Base-by-base conservation (phyloP, 1,140 invertebrate genomes). In the Aphelenchoides besseyi region DNA sequence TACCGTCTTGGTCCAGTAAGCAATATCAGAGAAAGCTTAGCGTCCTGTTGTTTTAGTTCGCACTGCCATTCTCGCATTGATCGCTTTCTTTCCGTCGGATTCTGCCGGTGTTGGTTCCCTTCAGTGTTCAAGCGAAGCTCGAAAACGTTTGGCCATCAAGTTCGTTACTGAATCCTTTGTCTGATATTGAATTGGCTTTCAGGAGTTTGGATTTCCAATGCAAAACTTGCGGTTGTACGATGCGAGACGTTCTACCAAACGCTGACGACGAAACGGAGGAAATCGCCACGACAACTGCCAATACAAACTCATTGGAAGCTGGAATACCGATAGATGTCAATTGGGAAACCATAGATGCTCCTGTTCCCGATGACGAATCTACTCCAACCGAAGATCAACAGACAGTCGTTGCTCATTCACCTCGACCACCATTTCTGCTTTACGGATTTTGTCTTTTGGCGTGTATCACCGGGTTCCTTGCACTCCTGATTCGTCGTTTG, bases 1-100 rank as follows among this genome's bases (percentile, higher is more conserved):
- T 94, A 80, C 94, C 94, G 54, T 94, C 92, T 16, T 97, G 94
- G 94, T 95, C 93, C 61, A 88, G 87, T 88, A 81, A 82, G 86
- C 82, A 41, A 68, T 23, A 2, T n/a, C 16, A 8, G 23, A 29
- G 5, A 28, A 12, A 23, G 1, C 35, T 66, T 48, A 1, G 35
- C 23, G n/a, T 36, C 72, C 3, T 68, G 26, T 82, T 87, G 26
- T 82, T 87, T 78, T 54, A 94, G 87, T 97, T 73, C 88, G 94
- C 69, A 97, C 94, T 57, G 94, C 94, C 35, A 85, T 97, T 35
- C 85, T 96, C 57, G 94, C 94, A 26, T 87, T 97, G 26, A 95
- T 96, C 76, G 87, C 91, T 8, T 97, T 97, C 84, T 94, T 97
- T 92, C 93, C 93, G 3, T 92, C 92, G 30, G 83, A 85, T 77